Percentiles rank a stretch among this genome's conserved stretches.
Evolutionary conservation across 2,888 invertebrate species (phyloP).

Genomic region (Trissolcus japonicus): DNA sequence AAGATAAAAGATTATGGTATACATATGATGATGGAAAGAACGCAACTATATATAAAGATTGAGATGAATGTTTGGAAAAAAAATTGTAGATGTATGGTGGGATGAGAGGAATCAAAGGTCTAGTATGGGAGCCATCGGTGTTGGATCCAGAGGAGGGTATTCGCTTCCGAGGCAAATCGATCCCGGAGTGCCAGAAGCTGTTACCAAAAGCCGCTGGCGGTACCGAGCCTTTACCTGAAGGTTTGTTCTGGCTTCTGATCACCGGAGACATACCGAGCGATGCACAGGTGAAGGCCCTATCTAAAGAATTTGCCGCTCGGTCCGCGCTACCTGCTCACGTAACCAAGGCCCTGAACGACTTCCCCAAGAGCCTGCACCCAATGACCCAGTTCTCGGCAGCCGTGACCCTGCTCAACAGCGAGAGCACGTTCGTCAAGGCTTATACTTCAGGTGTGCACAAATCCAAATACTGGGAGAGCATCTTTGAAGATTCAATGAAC

Average conservation of each 20-base stretch:
- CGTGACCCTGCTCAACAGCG: conserved; percentile 92
- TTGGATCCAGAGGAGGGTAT: conserved; percentile 97
- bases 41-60: too few species aligned
- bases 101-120: conserved; percentile 96
- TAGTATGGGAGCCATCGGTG: conserved; percentile 96
- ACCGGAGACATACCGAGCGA: conserved; percentile 93
- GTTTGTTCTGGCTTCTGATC: conserved; percentile 93
- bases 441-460: conserved; percentile 93
- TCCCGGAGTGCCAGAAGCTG: conserved; percentile 93
- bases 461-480: conserved; percentile 92
- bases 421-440: conserved; percentile 93
- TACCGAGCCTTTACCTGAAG: conserved; percentile 92
- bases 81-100: conserved; percentile 97
- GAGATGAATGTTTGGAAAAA: too few species aligned
- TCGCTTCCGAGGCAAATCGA: conserved; percentile 94
- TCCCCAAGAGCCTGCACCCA: conserved; percentile 92
- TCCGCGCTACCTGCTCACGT: conserved; percentile 91
- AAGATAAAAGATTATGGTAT: too few species aligned
- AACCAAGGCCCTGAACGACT: conserved; percentile 93
- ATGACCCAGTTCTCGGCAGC: conserved; percentile 97
- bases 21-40: too few species aligned
- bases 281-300: conserved; percentile 81
- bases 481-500: conserved; percentile 96
- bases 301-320: conserved; percentile 81
- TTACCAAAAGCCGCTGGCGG: conserved; percentile 90